Evolutionary conservation across 2,888 invertebrate species (phyloP), one percentile per base, ranked within the genome.

Genomic region (Agriopis marginaria): DNA sequence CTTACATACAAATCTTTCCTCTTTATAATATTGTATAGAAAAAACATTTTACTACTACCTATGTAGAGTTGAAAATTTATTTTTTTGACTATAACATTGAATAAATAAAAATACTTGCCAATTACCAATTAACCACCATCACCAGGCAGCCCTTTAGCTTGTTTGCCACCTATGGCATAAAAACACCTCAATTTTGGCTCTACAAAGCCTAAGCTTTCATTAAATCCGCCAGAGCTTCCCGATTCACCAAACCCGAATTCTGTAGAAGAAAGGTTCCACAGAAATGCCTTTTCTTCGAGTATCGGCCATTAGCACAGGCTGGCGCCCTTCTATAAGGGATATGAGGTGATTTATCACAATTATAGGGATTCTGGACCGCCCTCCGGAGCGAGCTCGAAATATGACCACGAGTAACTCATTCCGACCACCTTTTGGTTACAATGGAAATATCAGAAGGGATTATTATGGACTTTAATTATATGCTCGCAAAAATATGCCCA

Each of bases 301-400:
- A 83, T 82, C 79, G 78, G 82, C 90, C 90, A 90, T 92, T 92
- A 91, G 85, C 85, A 77, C 92, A 87, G 90, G 80, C 89, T 90
- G 92, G 80, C 83, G 86, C 85, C 66, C 59, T 70, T 54, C 85
- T 86, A 86, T 83, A 84, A 83, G 82, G 82, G 85, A 86, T 88
- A 88, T 84, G 84, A 79, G 86, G 87, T 88, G 85, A 91, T 92
- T 91, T 91, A 91, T 92, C 90, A 92, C 91, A 91, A 92, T 92
- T 91, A 91, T 86, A 83, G 85, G 86, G 85, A 84, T 86, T 84
- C 80, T 73, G 79, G 75, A 73, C 75, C 76, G 45, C 65, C 54
- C 56, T 50, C 39, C 14, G 73, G 77, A 74, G 75, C 74, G 71
- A 67, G 72, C 72, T 71, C 69, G 32, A 62, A 62, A 62, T 62